Evolutionary conservation across 2,113 vertebrate species (phyloP), one percentile per base, ranked within the genome.

Genomic region (Thamnophis sirtalis): DNA sequence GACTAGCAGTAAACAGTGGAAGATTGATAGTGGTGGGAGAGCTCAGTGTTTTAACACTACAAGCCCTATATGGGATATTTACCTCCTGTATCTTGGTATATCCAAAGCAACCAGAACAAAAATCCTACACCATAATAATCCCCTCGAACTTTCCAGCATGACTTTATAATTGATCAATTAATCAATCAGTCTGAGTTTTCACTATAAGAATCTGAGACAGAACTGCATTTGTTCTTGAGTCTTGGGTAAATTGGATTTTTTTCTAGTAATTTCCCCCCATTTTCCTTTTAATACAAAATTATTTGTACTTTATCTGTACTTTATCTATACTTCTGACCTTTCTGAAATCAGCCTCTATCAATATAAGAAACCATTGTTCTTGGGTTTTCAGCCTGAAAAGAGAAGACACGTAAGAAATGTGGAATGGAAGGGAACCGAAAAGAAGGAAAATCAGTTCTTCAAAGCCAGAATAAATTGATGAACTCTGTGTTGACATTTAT

Each of bases 1-100:
- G 94, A 95, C 58, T 80, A 96, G 93, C 0, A 5, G 91, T 94
- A 96, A 92, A 90, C 63, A 87, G 17, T 55, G 9, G 24, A 95
- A 95, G 56, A 94, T 88, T 93, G 88, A 88, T 87, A 85, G 95
- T 33, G 63, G n/a, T 38, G 60, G 73, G 93, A 92, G 80, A 84
- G 28, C 2, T 26, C 48, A 94, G 49, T 2, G 80, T 93, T 96
- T 95, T 93, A 89, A 17, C 87, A 93, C 63, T 93, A 11, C 90
- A 21, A 26, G 92, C 87, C 50, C 60, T 94, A 95, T 95, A 90
- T 86, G 87, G 94, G 92, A 87, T 2, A 86, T 93, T 48, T 92
- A 94, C 93, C 90, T 68, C 89, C 0, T 4, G 19, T 90, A 51
- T 88, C 93, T 88, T 93, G 49, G 15, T 85, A 90, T 88, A 3